phyloP scores from a whole-genome alignment of 1,140 invertebrate species.

The Procambarus virginalis region DNA sequence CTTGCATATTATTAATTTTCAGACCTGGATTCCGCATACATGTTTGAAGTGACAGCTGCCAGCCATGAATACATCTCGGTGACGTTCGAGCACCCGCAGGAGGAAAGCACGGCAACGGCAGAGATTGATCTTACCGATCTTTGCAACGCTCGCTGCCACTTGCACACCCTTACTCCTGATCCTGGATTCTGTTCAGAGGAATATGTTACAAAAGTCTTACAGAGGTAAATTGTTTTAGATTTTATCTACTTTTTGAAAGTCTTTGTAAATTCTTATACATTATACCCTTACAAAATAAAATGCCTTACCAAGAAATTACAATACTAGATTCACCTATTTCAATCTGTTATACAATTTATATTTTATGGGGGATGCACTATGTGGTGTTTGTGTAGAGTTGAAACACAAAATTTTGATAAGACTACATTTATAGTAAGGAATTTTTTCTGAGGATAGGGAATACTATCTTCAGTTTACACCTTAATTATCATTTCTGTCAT shows the following conservation, averaged over 20 bases:
- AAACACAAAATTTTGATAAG: too few species aligned
- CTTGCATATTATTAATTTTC: conserved; percentile 10
- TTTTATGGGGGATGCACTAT: too few species aligned
- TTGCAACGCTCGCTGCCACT: conserved; percentile 81
- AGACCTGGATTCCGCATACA: conserved; percentile 86
- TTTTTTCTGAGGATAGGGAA: too few species aligned
- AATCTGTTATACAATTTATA: too few species aligned
- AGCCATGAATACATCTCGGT: conserved; percentile 92
- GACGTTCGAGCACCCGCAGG: conserved; percentile 92
- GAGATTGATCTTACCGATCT: conserved; percentile 89
- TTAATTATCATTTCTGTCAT: too few species aligned
- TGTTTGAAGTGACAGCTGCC: conserved; percentile 92
- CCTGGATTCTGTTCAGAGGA: conserved; percentile 73
- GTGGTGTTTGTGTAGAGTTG: too few species aligned
- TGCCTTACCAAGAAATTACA: too few species aligned
- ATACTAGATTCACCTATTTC: too few species aligned
- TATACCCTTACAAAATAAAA: too few species aligned
- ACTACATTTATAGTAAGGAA: too few species aligned
- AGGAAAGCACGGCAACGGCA: conserved; percentile 93
- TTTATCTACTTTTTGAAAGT: not conserved
- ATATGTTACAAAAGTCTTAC: conserved; percentile 81
- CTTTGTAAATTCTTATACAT: too few species aligned
- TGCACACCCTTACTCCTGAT: conserved; percentile 76
- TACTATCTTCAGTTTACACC: too few species aligned
- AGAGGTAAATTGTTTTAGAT: conserved; percentile 77